Evolutionary conservation across 2,113 vertebrate genomes (phyloP), one percentile per base, ranked within the genome.

Genomic region (Mastomys coucha): DNA sequence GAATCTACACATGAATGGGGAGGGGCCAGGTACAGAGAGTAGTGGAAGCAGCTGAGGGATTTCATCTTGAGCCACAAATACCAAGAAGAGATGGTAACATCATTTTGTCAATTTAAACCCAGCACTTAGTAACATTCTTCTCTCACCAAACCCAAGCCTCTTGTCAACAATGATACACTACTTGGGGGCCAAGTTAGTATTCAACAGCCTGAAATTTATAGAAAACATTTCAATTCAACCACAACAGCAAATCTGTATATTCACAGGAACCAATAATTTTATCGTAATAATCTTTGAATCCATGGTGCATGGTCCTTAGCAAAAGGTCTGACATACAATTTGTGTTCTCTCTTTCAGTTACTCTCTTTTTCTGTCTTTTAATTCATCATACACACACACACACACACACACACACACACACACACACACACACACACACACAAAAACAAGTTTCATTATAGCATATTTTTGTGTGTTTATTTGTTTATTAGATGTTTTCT

Each of bases 1-100:
- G 20, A 63, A 1, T 84, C 26, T 5, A 42, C n/a, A 7, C 2
- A 9, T 58, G 4, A 2, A 2, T 7, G 7, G 39, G 53, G 33
- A 63, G 58, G 24, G 42, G 6, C 13, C 22, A 84, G n/a, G 56
- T 14, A 7, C 3, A 14, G 31, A n/a, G 81, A 84, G 56, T 63
- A 42, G 1, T 6, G 24, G 1, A 3, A 28, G n/a, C 13, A 28
- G n/a, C n/a, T 42, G 24, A 63, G 24, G 39, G 7, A 3, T 42
- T 63, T 17, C 22, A 31, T 19, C 24, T 63, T 63, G 81, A 85
- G 63, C 2, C 81, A 63, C 81, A 31, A 63, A 31, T 17, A 19
- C 6, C 53, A 39, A 39, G 80, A 36, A 82, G 80, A 39, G 5
- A 60, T 7, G 7, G 39, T 63, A 16, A 7, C 28, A 45, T 63